phyloP scores from a whole-genome alignment of 2,113 vertebrate species.

The Marcusenius ussheri region DNA sequence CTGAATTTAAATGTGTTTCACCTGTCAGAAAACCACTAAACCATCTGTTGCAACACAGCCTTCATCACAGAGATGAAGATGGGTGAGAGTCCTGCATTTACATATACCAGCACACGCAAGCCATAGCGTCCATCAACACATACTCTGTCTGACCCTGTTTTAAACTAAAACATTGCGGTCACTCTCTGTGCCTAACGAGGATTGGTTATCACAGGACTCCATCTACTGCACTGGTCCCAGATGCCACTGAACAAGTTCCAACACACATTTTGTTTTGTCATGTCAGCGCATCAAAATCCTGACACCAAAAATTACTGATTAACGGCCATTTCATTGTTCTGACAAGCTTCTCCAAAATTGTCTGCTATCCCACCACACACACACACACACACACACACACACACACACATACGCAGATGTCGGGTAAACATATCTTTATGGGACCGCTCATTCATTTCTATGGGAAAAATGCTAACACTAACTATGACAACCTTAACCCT shows the following conservation, averaged over 20 bases:
- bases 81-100: background rate
- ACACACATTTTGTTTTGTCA: background rate
- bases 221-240: background rate
- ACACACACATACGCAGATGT: too few species aligned
- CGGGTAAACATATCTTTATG: too few species aligned
- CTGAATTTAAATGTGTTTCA: background rate
- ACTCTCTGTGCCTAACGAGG: background rate
- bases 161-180: background rate
- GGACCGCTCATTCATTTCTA: too few species aligned
- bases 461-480: too few species aligned
- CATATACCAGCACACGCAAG: background rate
- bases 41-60: conserved; percentile 9
- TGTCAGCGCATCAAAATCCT: background rate
- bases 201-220: background rate
- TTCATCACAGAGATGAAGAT: conserved; percentile 15
- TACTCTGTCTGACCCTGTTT: background rate
- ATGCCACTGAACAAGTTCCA: background rate
- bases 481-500: too few species aligned
- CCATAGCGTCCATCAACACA: background rate
- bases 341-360: background rate
- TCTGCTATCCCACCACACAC: background rate
- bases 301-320: background rate
- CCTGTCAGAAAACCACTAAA: background rate
- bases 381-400: background rate
- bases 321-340: background rate